These are phyloP conservation scores for Neomorphus geoffroyi DNA, from an alignment of 2,797 vertebrate genomes.

Conservation along the genomic window DNA sequence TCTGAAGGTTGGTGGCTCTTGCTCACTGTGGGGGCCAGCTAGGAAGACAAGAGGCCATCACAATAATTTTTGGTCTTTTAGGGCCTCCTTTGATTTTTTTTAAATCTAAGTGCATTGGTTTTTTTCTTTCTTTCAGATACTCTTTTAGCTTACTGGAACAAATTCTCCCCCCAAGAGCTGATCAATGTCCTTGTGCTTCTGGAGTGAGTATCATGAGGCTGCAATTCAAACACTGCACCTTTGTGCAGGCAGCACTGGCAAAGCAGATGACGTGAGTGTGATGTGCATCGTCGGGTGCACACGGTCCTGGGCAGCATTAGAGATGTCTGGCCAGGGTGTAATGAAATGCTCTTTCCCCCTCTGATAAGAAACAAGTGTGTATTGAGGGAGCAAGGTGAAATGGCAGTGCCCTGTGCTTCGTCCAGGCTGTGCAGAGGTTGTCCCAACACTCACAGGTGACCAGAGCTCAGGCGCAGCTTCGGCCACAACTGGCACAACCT, in stretches of 20 bases:
- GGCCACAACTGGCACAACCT: fast-evolving
- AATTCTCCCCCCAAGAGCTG: conserved; percentile 89
- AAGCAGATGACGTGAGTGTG: background rate
- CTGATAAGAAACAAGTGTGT: background rate
- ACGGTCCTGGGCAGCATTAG: background rate
- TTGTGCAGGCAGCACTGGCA: background rate
- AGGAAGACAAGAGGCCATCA: background rate
- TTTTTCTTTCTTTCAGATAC: conserved; percentile 82
- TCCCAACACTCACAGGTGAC: fast-evolving
- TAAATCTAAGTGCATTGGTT: background rate
- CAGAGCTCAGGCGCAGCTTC: background rate
- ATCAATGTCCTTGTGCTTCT: conserved; percentile 91
- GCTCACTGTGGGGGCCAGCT: background rate
- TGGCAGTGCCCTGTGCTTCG: background rate
- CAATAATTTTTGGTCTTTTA: background rate
- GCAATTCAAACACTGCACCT: background rate
- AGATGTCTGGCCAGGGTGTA: background rate
- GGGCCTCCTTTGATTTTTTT: background rate
- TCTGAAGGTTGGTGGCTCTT: conserved; percentile 87
- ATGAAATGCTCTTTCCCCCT: background rate
- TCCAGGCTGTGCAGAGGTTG: background rate
- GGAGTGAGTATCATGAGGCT: conserved; percentile 84
- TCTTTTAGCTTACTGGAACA: conserved; percentile 92
- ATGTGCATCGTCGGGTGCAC: background rate
- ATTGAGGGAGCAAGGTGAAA: fast-evolving